Evolutionary conservation across 2,113 vertebrate genomes (phyloP).

Genomic region (Shinisaurus crocodilurus): DNA sequence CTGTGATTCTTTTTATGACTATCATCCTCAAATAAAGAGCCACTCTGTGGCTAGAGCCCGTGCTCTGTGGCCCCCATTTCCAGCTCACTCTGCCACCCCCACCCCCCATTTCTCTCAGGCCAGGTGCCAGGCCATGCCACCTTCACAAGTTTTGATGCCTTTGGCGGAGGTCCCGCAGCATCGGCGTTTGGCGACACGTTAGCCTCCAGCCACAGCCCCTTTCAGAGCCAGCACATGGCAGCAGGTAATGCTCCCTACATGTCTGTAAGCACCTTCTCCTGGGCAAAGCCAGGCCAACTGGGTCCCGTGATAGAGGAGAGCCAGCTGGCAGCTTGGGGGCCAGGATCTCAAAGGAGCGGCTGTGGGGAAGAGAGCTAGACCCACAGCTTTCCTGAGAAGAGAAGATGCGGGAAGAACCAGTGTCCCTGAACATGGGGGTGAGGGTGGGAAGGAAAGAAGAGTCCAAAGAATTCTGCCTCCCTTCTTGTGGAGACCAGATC

Average conservation of each 20-base stretch:
- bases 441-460: slow-evolving; percentile 57
- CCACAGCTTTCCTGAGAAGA: too few relatives aligned
- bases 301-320: not conserved
- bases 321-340: too few relatives aligned
- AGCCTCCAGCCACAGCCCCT: slow-evolving; percentile 17
- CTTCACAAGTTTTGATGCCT: slow-evolving; percentile 72
- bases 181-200: slow-evolving; percentile 57
- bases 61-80: not conserved
- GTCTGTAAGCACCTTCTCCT: not conserved
- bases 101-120: slow-evolving; percentile 38
- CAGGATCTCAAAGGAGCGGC: too few relatives aligned
- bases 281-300: not conserved
- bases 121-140: slow-evolving; percentile 57
- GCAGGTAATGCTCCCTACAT: slow-evolving; percentile 55
- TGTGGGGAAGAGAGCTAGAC: too few relatives aligned
- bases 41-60: too few relatives aligned
- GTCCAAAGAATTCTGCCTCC: slow-evolving; percentile 69
- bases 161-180: slow-evolving; percentile 43
- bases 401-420: not conserved
- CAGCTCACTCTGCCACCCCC: too few relatives aligned
- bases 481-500: too few relatives aligned
- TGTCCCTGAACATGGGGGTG: too few relatives aligned
- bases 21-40: too few relatives aligned
- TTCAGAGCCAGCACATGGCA: slow-evolving; percentile 58
- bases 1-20: too few relatives aligned